Evolutionary conservation across 1,140 invertebrate species (phyloP).

Genomic region (Aphis gossypii): DNA sequence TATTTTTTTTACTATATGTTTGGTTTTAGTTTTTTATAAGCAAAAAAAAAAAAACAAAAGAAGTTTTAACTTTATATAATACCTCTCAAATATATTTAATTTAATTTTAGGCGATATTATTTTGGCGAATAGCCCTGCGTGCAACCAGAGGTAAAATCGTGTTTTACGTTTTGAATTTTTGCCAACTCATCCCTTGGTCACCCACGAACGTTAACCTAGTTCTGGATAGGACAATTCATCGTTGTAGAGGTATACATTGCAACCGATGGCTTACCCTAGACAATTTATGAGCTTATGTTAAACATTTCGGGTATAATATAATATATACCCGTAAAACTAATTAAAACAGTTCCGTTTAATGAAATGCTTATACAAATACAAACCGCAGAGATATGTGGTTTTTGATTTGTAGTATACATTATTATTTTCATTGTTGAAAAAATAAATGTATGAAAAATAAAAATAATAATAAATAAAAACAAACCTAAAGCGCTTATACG

Average conservation of each 20-base stretch:
- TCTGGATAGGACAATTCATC: neutral
- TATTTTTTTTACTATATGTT: neutral
- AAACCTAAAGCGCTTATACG: neutral
- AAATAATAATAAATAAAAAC: neutral
- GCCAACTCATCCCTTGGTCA: conserved; percentile 23
- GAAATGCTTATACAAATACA: neutral
- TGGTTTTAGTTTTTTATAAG: neutral
- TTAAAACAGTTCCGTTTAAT: conserved; percentile 9
- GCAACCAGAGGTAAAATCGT: neutral
- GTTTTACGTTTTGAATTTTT: conserved; percentile 33
- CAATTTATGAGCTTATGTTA: neutral
- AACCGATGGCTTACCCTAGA: neutral
- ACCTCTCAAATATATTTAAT: conserved; percentile 8
- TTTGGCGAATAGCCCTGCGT: neutral
- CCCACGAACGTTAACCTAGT: conserved; percentile 22
- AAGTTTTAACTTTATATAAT: neutral
- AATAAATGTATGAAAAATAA: neutral
- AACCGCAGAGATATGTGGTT: neutral
- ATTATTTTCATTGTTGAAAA: neutral
- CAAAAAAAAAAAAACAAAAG: neutral
- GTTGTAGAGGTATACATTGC: neutral
- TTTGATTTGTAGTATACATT: neutral
- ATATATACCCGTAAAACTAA: conserved; percentile 8
- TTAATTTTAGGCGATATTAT: neutral
- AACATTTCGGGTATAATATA: neutral